Evolutionary conservation across 2,113 vertebrate genomes (phyloP).

Genomic region (Myotis lucifugus): DNA sequence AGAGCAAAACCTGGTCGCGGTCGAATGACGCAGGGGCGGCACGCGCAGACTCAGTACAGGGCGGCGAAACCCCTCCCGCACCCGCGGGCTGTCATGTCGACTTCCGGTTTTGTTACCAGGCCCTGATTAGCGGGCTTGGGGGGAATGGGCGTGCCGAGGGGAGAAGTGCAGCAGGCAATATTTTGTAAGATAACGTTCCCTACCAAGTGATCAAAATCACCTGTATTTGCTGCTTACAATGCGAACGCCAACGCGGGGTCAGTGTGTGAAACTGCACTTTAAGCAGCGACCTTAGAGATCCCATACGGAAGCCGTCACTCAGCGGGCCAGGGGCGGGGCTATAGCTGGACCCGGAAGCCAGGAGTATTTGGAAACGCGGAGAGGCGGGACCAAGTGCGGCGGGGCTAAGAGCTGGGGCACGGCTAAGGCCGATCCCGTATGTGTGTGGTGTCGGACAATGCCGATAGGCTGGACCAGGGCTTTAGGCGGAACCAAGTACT

Average conservation of each 20-base stretch:
- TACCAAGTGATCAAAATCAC: background rate
- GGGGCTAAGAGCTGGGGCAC: background rate
- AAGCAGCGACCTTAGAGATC: background rate
- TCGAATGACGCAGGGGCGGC: slow-evolving; percentile 54
- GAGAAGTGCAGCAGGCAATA: accelerated
- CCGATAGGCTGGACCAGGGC: no score
- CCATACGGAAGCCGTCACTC: accelerated
- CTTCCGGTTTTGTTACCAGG: background rate
- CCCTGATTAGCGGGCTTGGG: accelerated
- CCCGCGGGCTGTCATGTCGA: accelerated
- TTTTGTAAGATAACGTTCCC: background rate
- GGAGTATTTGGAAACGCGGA: accelerated
- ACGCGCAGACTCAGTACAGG: background rate
- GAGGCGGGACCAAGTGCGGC: background rate
- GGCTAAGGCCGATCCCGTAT: background rate
- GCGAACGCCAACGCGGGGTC: background rate
- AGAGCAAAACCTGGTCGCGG: slow-evolving; percentile 6
- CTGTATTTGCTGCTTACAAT: background rate
- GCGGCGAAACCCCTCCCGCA: accelerated
- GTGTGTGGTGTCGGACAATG: no score
- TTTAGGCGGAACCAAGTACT: background rate
- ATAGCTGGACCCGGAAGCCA: accelerated
- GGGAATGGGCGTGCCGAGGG: accelerated
- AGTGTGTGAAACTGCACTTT: no score
- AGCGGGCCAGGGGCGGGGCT: background rate